Base-by-base conservation (phyloP, 2,113 vertebrate genomes). In the Centropristis striata region DNA sequence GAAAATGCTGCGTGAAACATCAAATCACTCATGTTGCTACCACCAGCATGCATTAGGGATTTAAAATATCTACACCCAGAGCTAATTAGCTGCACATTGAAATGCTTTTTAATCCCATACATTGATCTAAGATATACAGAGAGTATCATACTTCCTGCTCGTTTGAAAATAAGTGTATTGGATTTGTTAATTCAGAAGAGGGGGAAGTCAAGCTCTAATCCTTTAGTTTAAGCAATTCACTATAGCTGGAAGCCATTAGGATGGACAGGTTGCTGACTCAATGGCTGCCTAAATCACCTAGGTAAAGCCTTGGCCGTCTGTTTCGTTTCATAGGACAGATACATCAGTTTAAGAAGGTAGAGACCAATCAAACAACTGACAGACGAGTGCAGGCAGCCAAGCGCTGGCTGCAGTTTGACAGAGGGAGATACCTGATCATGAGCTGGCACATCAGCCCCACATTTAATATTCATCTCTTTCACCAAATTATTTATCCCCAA, bases 231-330 rank as follows among this genome's bases (percentile, higher is more conserved):
- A 82, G 36, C 39, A 57, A 67, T 59, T 66, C 54, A 61, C 46
- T 65, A 20, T 3, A 36, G 57, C 60, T 14, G 37, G 57, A 58
- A 64, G 83, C 54, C 39, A 88, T 88, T 81, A 86, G 61, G 57
- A 67, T 23, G 44, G 80, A 84, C 83, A 86, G 73, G 44, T 16
- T 82, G 87, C 84, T 89, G 87, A 89, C 60, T 82, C 81, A 66
- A 14, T 14, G 36, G 71, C 84, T 61, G 32, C 39, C 75, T 79
- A 81, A 84, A 86, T 86, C 81, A 82, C 71, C 78, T 71, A 84
- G 81, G 75, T 82, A 84, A 81, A 73, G 81, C 81, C 58, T 66
- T 13, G 47, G 67, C 67, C 50, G 61, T 77, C 81, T 82, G 78
- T 74, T 89, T 80, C 41, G 2, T 69, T 88, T 85, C 69, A 61